These are phyloP conservation scores for Apteryx mantelli DNA, from an alignment of 2,113 vertebrate genomes.

Conservation along the genomic window DNA sequence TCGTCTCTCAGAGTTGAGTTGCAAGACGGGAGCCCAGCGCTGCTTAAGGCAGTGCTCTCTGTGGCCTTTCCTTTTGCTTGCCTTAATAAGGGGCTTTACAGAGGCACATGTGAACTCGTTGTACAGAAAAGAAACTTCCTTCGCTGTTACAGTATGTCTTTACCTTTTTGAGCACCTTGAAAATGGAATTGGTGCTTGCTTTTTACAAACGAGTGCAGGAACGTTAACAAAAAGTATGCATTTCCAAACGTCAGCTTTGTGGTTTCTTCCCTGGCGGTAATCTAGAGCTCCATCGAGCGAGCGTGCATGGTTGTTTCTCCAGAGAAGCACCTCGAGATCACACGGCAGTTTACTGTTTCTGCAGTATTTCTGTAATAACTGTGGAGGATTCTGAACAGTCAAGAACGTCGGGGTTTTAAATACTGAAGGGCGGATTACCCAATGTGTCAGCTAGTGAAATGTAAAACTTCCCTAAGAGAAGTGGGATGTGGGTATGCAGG, in stretches of 20 bases:
- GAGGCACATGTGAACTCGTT: fast-evolving
- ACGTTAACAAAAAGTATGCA: neutral
- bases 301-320: neutral
- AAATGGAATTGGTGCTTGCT: neutral
- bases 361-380: neutral
- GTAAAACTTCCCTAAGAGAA: neutral
- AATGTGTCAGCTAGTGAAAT: neutral
- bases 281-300: neutral
- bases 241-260: neutral
- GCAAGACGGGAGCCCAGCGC: neutral
- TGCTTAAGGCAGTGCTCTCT: neutral
- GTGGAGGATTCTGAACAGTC: neutral
- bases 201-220: neutral
- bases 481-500: fast-evolving
- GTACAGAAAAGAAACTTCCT: neutral
- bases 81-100: neutral
- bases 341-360: neutral
- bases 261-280: neutral
- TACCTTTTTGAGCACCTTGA: neutral
- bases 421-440: neutral
- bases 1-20: neutral
- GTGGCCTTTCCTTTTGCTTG: neutral
- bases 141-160: neutral
- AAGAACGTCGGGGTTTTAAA: neutral
- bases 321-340: neutral